Base-by-base conservation (phyloP, 2,888 invertebrate genomes). In the Ophion slaviceki region DNA sequence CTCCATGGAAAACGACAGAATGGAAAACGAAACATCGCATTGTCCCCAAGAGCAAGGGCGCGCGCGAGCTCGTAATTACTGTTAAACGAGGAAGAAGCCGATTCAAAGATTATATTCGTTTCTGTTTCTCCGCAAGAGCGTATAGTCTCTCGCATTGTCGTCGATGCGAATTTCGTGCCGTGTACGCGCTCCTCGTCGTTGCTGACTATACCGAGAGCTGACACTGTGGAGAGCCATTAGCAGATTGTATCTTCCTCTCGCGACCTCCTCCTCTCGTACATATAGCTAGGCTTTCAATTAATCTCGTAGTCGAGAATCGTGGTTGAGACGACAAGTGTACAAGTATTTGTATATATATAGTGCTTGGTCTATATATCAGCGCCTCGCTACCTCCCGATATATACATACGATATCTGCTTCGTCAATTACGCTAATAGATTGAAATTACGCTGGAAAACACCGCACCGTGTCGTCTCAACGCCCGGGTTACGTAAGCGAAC, bases 171-270 rank as follows among this genome's bases (percentile, higher is more conserved):
- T 78, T 79, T 79, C 47, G 62, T 57, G 61, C 61, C 68, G 71
- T 40, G 57, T 64, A 24, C 68, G 17, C 70, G 57, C n/a, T 62
- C 61, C 66, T 59, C 66, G 80, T 59, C 53, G 61, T 75, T 32
- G 87, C 84, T 85, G 86, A 89, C 90, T 90, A 86, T 80, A 80
- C 36, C 14, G 36, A 61, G 84, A 89, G 89, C 90, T 88, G 88
- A 84, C 88, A 87, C 87, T 87, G 89, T 70, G 70, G 47, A 47
- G 71, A 89, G 89, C 92, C 92, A 93, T 93, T 93, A 92, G 92
- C 89, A 91, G 90, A 92, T 92, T 92, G 92, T 91, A 92, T 91
- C 90, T 89, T 87, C 85, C 89, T 87, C 86, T 88, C 86, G 84
- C 88, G 70, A 70, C 28, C 79, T 80, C 77, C 77, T 85, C 76